Base-by-base conservation (phyloP, 2,888 invertebrate species). In the Andricus curvator region DNA sequence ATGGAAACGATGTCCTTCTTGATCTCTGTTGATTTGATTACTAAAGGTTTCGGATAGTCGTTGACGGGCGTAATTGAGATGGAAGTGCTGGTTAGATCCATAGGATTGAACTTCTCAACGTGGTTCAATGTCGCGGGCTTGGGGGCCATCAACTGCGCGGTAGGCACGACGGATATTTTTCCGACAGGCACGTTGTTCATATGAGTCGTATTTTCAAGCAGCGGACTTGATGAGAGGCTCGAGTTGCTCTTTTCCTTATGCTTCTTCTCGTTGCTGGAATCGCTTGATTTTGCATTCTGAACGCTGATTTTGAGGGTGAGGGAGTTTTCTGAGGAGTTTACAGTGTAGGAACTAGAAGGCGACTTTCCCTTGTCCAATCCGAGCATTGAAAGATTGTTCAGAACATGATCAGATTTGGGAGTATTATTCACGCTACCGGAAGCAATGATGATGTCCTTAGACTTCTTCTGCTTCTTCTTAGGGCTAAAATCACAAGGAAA, bases 11-110 rank as follows among this genome's bases (percentile, higher is more conserved):
- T 87, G 68, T 92, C 92, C 77, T 91, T 92, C 67, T 90, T 90
- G 56, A 84, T 77, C 65, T 92, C 92, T 37, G 64, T 84, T 9
- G 84, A 33, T 70, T 91, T 92, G 6, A 65, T 77, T 17, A 85
- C 76, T 11, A 33, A 11, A 4, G 83, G 64, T 78, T 91, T 92
- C 33, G 89, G 90, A 77, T 86, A 91, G 79, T 92, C 92, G 68
- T 89, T 91, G 0, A 92, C 91, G 0, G 91, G 92, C 1, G 92
- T 92, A 62, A 92, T 92, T 11, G 91, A 92, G n/a, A 92, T 84
- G 20, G 92, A 90, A 78, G 90, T 90, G 70, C 88, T 88, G 13
- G 90, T 90, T 62, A 92, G 80, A 77, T 92, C 91, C 86, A 92
- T 90, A 20, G 90, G 87, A 84, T 91, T 90, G 67, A 92, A 90